Percentiles rank a stretch among this genome's conserved stretches.
phyloP scores from a whole-genome alignment of 2,888 invertebrate species.

The Drosophila crucigera region DNA sequence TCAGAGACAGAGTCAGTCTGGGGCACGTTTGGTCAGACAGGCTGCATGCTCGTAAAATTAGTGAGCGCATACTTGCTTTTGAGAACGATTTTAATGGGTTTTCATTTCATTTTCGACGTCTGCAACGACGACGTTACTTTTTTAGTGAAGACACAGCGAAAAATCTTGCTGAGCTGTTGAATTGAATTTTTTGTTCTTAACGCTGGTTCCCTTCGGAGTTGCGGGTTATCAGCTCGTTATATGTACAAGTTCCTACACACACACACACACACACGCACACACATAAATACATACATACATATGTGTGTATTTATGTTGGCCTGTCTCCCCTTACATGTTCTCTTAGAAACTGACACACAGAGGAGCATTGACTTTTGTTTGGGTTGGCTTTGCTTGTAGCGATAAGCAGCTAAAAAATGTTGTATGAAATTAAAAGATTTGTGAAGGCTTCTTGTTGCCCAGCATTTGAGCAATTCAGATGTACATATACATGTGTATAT shows the following conservation, averaged over 20 bases:
- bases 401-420: constrained; percentile 46
- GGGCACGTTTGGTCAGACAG: constrained; percentile 39
- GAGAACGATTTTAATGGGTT: constrained; percentile 72
- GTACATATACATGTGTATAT: constrained; percentile 1
- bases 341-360: constrained; percentile 65
- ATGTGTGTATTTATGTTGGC: constrained; percentile 31
- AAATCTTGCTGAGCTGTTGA: constrained; percentile 68
- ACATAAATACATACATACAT: neutral
- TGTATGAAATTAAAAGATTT: constrained; percentile 7
- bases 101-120: constrained; percentile 67
- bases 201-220: constrained; percentile 58
- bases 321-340: constrained; percentile 64
- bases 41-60: constrained; percentile 64
- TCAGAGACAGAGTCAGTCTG: constrained; percentile 30
- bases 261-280: constrained; percentile 14
- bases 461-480: constrained; percentile 21
- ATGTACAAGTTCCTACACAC: constrained; percentile 25
- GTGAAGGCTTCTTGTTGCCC: constrained; percentile 14
- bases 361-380: constrained; percentile 55
- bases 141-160: constrained; percentile 41
- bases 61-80: constrained; percentile 36
- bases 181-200: constrained; percentile 24
- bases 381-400: constrained; percentile 24
- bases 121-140: constrained; percentile 17
- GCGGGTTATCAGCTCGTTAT: constrained; percentile 67